phyloP scores from a whole-genome alignment of 1,140 invertebrate genomes.

The Conopomorpha cramerella region DNA sequence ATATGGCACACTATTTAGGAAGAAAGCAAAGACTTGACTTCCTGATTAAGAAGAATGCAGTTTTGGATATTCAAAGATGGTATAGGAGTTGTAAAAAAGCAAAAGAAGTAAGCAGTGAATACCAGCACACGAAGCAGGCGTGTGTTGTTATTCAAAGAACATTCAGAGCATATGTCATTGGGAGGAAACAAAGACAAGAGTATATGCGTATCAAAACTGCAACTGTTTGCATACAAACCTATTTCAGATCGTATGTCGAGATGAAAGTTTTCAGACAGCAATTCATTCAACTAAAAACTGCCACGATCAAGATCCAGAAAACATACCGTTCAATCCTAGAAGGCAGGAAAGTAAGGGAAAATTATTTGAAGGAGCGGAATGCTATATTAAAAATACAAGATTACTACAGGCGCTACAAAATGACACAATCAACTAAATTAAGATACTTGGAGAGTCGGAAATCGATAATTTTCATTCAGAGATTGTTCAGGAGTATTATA shows the following conservation, averaged over 20 bases:
- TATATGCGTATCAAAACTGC: constrained; percentile 20
- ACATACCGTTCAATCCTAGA: constrained; percentile 44
- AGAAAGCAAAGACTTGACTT: constrained; percentile 23
- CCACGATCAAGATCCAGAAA: constrained; percentile 46
- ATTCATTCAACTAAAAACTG: constrained; percentile 23
- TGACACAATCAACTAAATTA: constrained; percentile 15
- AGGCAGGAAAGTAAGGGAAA: constrained; percentile 22
- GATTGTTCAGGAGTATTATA: constrained; percentile 41
- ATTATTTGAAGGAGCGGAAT: constrained; percentile 36
- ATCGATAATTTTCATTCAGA: constrained; percentile 34
- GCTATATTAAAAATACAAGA: constrained; percentile 31
- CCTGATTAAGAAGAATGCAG: constrained; percentile 21
- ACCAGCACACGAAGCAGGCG: constrained; percentile 17
- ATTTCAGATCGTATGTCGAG: constrained; percentile 38
- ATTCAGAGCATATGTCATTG: constrained; percentile 17
- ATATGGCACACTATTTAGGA: constrained; percentile 24
- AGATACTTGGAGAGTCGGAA: constrained; percentile 34
- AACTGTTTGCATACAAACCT: constrained; percentile 37
- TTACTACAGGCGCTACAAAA: constrained; percentile 34
- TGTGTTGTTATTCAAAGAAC: constrained; percentile 31
- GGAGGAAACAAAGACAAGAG: not conserved
- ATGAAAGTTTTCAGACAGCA: constrained; percentile 28
- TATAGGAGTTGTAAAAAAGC: constrained; percentile 33
- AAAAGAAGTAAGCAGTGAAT: constrained; percentile 19
- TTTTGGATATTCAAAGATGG: constrained; percentile 42